Conservation (phyloP, 2,888 invertebrate species). For the Crepidodera aurea region DNA sequence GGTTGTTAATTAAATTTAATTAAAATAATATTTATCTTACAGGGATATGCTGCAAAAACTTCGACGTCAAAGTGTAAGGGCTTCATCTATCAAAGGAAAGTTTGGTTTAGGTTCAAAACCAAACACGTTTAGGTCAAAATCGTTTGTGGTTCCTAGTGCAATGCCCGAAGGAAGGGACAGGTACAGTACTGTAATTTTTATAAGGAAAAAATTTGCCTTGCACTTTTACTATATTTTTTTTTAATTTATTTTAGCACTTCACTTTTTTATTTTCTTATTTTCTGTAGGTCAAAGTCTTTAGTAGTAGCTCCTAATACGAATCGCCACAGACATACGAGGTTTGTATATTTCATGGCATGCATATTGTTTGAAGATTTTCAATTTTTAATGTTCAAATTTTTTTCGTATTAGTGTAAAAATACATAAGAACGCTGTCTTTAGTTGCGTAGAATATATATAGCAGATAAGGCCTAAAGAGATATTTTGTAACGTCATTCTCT, state of each 20-base stretch:
- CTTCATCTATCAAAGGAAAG: conserved; percentile 81
- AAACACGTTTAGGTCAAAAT: conserved; percentile 76
- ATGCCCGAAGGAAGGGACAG: conserved; percentile 67
- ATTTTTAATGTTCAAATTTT: conserved; percentile 5
- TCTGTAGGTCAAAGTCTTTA: conserved; percentile 43
- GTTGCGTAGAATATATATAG: too few relatives aligned
- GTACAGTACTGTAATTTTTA: conserved; percentile 36
- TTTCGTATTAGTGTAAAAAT: not conserved
- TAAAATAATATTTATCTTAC: conserved; percentile 44
- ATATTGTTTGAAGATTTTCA: not conserved
- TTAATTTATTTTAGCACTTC: conserved; percentile 13
- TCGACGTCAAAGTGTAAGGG: conserved; percentile 82
- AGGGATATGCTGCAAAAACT: conserved; percentile 93
- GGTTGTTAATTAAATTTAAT: too few relatives aligned
- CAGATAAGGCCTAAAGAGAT: too few relatives aligned
- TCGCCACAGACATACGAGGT: conserved; percentile 36
- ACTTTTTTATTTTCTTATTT: conserved; percentile 32
- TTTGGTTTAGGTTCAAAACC: conserved; percentile 71
- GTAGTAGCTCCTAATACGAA: conserved; percentile 40
- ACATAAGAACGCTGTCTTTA: not conserved
- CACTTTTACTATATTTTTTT: conserved; percentile 1
- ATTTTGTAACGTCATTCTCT: too few relatives aligned
- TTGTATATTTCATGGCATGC: conserved; percentile 33
- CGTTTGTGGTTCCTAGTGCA: conserved; percentile 77
- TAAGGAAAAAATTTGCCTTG: not conserved